These are phyloP conservation scores for Syngnathus floridae DNA, from an alignment of 2,113 vertebrate genomes.

Conservation along the genomic window DNA sequence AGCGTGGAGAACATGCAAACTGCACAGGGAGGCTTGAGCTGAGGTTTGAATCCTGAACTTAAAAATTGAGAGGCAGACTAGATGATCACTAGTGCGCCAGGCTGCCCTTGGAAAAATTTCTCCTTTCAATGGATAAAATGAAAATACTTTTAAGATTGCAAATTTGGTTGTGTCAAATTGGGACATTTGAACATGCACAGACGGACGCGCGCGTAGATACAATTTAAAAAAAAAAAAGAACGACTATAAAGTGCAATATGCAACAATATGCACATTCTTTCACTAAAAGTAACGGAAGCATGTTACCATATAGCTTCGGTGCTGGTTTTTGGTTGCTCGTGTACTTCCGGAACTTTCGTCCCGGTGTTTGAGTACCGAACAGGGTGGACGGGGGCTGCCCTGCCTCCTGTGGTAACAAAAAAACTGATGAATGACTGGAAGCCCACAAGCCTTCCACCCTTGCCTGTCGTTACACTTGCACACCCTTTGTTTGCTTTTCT, in stretches of 20 bases:
- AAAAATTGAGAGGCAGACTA: too few species aligned
- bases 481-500: background rate
- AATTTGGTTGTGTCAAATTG: too few species aligned
- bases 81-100: too few species aligned
- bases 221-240: background rate
- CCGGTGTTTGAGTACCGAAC: slow-evolving; percentile 32
- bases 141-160: too few species aligned
- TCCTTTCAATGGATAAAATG: too few species aligned
- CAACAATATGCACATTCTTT: background rate
- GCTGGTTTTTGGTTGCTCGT: slow-evolving; percentile 28
- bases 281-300: background rate
- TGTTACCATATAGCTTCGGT: background rate
- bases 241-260: background rate
- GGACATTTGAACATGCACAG: too few species aligned
- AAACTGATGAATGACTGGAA: slow-evolving; percentile 47
- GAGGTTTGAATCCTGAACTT: too few species aligned
- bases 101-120: too few species aligned
- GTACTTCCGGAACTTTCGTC: slow-evolving; percentile 63
- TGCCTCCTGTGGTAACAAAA: slow-evolving; percentile 11
- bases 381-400: slow-evolving; percentile 25
- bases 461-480: slow-evolving; percentile 21
- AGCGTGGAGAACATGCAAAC: too few species aligned
- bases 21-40: too few species aligned
- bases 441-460: slow-evolving; percentile 17
- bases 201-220: too few species aligned